Evolutionary conservation across 2,113 vertebrate genomes (phyloP).

Genomic region (Monopterus albus): DNA sequence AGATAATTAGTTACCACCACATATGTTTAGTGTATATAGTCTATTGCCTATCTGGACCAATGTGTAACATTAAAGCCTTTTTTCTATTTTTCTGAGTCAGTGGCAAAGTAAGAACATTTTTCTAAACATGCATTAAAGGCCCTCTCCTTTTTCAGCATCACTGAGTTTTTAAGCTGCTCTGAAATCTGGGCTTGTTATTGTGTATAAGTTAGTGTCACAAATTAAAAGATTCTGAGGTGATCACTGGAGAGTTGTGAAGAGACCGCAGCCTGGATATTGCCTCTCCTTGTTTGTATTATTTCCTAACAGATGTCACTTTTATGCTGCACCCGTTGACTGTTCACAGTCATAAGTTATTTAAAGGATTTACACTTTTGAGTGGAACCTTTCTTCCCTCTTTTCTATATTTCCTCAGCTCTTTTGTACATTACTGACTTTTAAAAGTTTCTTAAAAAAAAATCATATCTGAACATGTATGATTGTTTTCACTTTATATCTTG

Average conservation of each 20-base stretch:
- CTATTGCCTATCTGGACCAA: slow-evolving; percentile 3
- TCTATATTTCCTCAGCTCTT: slow-evolving; percentile 38
- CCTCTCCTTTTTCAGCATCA: neutral
- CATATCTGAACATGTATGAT: slow-evolving; percentile 49
- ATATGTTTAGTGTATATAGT: neutral
- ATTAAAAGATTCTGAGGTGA: neutral
- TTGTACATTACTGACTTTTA: slow-evolving; percentile 65
- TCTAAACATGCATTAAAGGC: slow-evolving; percentile 13
- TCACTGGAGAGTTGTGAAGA: slow-evolving; percentile 3
- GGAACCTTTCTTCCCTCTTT: neutral
- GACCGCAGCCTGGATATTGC: neutral
- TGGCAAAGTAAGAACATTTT: slow-evolving; percentile 12
- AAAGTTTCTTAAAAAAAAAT: slow-evolving; percentile 68
- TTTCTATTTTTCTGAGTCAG: slow-evolving; percentile 50
- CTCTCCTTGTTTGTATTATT: too few species aligned
- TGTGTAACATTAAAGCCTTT: slow-evolving; percentile 21
- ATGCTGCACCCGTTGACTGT: neutral
- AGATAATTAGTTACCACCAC: slow-evolving; percentile 2
- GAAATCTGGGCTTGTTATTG: neutral
- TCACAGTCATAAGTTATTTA: slow-evolving; percentile 4
- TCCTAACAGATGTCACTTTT: neutral
- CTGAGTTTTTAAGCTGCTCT: neutral
- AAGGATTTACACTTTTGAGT: neutral
- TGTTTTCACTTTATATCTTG: slow-evolving; percentile 34
- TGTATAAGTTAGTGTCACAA: neutral